Base-by-base conservation (phyloP, 2,888 invertebrate species). In the Xanthia togata region DNA sequence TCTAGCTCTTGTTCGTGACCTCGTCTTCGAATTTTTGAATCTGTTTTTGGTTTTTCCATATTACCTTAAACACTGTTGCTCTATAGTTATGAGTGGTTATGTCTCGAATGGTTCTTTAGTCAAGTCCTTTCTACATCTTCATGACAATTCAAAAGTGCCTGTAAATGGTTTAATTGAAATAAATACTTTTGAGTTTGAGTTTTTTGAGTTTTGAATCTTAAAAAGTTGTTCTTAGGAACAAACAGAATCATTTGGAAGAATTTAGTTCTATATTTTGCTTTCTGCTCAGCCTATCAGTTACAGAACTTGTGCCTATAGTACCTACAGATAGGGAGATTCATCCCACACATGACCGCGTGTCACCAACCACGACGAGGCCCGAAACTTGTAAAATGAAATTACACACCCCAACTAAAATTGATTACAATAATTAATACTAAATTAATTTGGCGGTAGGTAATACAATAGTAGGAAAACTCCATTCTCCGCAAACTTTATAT, bases 361-460 rank as follows among this genome's bases (percentile, higher is more conserved):
- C 53, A 69, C 69, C 53, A 35, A 65, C 64, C 55, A 31, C 68
- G 38, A 67, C 38, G 50, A 68, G 64, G 72, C 65, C 63, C 59
- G 60, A 71, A 85, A 86, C 81, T 84, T 83, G 76, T 79, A 68
- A 70, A 72, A 81, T 79, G 69, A 78, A 84, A 79, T 86, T 81
- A 83, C 76, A 72, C 63, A 73, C 47, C 67, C 67, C 26, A 73
- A 71, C 67, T 72, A 63, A 81, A 85, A 83, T n/a, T n/a, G n/a
- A n/a, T n/a, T n/a, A n/a, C n/a, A n/a, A n/a, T n/a, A n/a, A n/a
- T n/a, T n/a, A n/a, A n/a, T n/a, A n/a, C n/a, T n/a, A n/a, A n/a
- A n/a, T 79, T 79, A 83, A 85, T 83, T 74, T 74, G 62, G 69
- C 70, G 62, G 75, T 73, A 67, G 50, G 70, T 60, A 78, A 78